Conservation (phyloP, 2,113 vertebrate species). For the Epinephelus cyanopodus region DNA sequence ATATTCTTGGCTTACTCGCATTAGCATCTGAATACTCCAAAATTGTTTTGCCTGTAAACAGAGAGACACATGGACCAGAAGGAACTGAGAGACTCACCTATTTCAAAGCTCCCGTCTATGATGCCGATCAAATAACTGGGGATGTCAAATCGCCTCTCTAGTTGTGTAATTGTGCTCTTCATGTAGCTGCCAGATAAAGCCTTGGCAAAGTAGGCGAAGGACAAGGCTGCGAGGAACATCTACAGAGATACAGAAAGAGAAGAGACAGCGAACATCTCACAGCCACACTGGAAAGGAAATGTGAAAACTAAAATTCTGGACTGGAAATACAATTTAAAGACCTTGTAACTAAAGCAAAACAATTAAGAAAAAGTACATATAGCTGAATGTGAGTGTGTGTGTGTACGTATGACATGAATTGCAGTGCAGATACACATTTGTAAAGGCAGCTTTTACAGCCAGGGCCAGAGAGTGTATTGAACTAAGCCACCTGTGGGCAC, state of each 20-base stretch:
- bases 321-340: neutral
- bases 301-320: neutral
- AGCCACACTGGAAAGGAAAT: neutral
- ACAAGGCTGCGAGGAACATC: conserved; percentile 92
- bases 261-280: neutral
- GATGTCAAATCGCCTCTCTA: conserved; percentile 95
- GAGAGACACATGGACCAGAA: neutral
- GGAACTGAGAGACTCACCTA: conserved; percentile 86
- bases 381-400: neutral
- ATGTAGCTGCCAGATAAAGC: conserved; percentile 93
- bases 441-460: neutral
- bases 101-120: conserved; percentile 97
- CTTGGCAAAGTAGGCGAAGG: conserved; percentile 95
- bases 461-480: conserved; percentile 1
- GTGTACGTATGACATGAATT: conserved; percentile 7
- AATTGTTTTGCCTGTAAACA: neutral
- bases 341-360: neutral
- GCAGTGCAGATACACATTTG: conserved; percentile 15
- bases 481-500: conserved; percentile 51
- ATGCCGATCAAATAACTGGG: conserved; percentile 93
- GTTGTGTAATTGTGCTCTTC: conserved; percentile 96
- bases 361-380: neutral
- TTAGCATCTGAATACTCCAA: conserved; percentile 23
- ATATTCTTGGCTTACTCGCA: conserved; percentile 4
- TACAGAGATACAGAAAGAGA: conserved; percentile 64